Conservation (phyloP, 2,113 vertebrate species). For the Rostratula benghalensis region DNA sequence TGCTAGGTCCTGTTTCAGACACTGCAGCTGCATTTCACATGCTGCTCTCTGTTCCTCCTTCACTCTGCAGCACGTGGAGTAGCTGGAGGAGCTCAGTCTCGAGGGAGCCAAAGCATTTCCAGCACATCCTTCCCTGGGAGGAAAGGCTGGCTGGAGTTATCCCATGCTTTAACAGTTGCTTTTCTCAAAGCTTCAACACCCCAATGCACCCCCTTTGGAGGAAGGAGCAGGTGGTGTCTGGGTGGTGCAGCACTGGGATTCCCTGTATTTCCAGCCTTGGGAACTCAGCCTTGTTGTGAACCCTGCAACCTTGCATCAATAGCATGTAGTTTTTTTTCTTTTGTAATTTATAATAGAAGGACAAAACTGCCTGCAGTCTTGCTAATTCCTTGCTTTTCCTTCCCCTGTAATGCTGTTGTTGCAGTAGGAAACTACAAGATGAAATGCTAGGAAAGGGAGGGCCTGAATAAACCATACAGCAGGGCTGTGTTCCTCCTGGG, state of each 20-base stretch:
- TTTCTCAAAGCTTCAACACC: not conserved
- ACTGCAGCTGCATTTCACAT: not conserved
- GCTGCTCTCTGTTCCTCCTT: not conserved
- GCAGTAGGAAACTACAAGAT: not conserved
- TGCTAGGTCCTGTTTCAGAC: not conserved
- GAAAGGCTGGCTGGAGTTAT: not conserved
- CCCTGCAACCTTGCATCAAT: not conserved
- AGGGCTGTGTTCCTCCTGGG: not conserved
- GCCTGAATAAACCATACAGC: not conserved
- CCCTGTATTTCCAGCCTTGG: slow-evolving; percentile 5
- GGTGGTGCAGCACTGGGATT: not conserved
- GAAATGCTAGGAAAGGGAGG: not conserved
- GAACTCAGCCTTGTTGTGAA: not conserved
- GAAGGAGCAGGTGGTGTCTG: not conserved
- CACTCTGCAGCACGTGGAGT: slow-evolving; percentile 9
- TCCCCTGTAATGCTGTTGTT: not conserved
- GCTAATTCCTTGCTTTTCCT: not conserved
- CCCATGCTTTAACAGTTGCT: not conserved
- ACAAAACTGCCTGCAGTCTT: not conserved
- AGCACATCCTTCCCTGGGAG: slow-evolving; percentile 39
- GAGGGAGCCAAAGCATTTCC: slow-evolving; percentile 35
- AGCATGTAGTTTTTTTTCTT: not conserved
- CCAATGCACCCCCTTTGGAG: not conserved
- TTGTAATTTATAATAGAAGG: not conserved
- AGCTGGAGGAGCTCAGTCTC: slow-evolving; percentile 32